Conservation (phyloP, 2,113 vertebrate genomes). For the Anser brachyrhynchus region DNA sequence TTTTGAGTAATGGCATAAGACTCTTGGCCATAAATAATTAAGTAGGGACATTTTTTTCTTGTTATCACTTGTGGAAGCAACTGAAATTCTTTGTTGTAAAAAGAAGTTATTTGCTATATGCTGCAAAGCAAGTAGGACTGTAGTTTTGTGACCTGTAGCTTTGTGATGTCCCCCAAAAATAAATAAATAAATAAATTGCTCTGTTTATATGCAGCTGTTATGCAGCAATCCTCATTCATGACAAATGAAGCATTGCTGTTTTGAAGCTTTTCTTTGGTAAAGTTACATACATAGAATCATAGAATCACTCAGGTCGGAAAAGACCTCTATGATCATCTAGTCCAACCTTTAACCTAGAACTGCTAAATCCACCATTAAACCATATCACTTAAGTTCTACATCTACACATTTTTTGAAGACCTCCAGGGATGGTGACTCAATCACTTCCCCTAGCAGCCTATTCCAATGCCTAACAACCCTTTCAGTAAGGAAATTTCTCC, state of each 20-base stretch:
- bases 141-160: neutral
- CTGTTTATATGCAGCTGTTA: neutral
- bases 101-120: neutral
- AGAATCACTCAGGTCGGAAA: no score
- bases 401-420: no score
- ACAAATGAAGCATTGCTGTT: neutral
- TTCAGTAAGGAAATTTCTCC: no score
- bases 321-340: no score
- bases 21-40: neutral
- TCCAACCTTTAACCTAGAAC: no score
- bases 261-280: neutral
- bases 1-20: neutral
- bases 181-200: neutral
- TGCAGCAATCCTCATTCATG: neutral
- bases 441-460: no score
- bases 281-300: neutral
- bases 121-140: neutral
- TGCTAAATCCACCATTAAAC: no score
- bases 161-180: neutral
- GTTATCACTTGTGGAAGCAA: neutral
- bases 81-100: neutral
- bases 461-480: no score
- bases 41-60: neutral
- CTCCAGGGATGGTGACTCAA: no score
- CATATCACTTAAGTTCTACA: no score